Percentiles rank a stretch among this genome's conserved stretches.
Evolutionary conservation across 1,140 invertebrate species (phyloP).

Genomic region (Orussus abietinus): DNA sequence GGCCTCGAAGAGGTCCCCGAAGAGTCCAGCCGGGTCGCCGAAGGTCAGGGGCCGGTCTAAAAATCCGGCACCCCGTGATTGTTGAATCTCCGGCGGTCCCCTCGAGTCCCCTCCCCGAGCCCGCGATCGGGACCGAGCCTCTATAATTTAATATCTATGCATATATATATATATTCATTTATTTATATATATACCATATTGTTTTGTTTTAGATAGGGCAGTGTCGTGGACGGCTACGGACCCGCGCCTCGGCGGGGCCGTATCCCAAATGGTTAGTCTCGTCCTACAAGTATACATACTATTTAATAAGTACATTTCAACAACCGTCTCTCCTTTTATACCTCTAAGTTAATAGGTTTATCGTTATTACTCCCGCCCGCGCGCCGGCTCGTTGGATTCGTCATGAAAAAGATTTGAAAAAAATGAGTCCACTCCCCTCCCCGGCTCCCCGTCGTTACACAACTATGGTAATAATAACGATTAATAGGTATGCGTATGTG

Average conservation of each 20-base stretch:
- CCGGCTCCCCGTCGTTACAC: slow-evolving; percentile 12
- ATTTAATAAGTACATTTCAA: slow-evolving; percentile 50
- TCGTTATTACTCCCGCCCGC: slow-evolving; percentile 28
- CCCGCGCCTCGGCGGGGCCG: slow-evolving; percentile 39
- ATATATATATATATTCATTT: slow-evolving; percentile 14
- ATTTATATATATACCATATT: slow-evolving; percentile 16
- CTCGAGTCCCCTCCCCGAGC: too few species aligned
- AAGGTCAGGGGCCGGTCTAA: too few species aligned
- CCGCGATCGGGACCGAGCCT: slow-evolving; percentile 13
- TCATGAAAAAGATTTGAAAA: neutral
- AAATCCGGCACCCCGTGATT: too few species aligned
- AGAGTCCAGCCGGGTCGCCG: too few species aligned
- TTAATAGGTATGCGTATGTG: slow-evolving; percentile 44
- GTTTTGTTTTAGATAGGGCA: slow-evolving; percentile 40
- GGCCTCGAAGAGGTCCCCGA: too few species aligned
- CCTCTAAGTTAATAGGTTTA: slow-evolving; percentile 41
- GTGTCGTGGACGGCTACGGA: slow-evolving; percentile 51
- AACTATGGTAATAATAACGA: slow-evolving; percentile 40
- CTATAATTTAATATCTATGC: slow-evolving; percentile 13
- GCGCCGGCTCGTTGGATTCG: slow-evolving; percentile 20
- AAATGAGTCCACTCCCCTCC: slow-evolving; percentile 5
- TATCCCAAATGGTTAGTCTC: slow-evolving; percentile 48
- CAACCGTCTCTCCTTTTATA: slow-evolving; percentile 48
- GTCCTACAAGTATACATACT: slow-evolving; percentile 48
- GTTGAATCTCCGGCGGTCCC: too few species aligned